Evolutionary conservation across 2,797 vertebrate genomes (phyloP).

Genomic region (Okamejei kenojei): DNA sequence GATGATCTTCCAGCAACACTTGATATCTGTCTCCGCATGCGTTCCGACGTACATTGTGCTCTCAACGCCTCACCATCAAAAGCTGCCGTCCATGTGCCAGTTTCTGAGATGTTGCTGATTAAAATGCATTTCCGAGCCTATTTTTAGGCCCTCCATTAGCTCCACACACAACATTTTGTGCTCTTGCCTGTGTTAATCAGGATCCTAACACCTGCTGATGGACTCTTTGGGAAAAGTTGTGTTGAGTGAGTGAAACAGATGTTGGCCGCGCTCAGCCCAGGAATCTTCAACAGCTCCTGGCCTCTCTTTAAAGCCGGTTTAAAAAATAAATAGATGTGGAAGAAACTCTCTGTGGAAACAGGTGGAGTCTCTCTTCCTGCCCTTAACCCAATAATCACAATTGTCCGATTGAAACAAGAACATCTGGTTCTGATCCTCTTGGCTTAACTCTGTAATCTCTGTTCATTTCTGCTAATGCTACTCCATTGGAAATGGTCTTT

Average conservation of each 20-base stretch:
- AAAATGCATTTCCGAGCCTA: background rate
- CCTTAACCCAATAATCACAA: background rate
- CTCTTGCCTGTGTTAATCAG: background rate
- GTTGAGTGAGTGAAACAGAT: background rate
- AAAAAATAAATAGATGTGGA: background rate
- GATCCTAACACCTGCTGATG: background rate
- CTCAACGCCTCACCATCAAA: background rate
- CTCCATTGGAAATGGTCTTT: too few species aligned
- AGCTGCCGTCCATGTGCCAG: background rate
- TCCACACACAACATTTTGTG: background rate
- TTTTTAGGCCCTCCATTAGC: background rate
- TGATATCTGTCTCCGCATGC: too few species aligned
- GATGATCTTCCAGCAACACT: too few species aligned
- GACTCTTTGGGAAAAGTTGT: background rate
- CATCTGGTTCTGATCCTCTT: too few species aligned
- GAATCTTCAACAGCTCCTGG: background rate
- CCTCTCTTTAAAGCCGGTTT: background rate
- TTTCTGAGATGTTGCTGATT: background rate
- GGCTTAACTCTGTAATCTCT: too few species aligned
- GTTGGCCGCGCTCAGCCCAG: too few species aligned
- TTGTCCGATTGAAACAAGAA: background rate
- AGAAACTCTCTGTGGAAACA: background rate
- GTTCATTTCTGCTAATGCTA: too few species aligned
- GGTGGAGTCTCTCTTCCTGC: background rate
- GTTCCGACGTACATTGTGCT: background rate